A percentile compares a stretch with the other conserved stretches of the same genome.
Evolutionary conservation across 2,797 vertebrate genomes (phyloP).

Genomic region (Amblyopsis hoosieri): DNA sequence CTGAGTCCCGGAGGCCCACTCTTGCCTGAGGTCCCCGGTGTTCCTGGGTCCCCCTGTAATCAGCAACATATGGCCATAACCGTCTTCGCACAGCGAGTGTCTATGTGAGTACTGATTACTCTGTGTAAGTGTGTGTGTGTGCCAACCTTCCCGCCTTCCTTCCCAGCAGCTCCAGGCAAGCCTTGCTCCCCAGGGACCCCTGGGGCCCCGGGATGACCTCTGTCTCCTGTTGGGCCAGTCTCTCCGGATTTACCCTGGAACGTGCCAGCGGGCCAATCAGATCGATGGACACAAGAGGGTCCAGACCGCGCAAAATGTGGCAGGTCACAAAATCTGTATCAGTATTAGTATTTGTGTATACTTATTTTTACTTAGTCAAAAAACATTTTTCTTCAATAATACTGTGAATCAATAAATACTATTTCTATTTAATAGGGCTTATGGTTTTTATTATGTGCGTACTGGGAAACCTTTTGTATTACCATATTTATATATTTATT

Average conservation of each 20-base stretch:
- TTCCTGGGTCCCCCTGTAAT: conserved; percentile 90
- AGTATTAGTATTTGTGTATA: no score
- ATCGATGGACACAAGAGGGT: background rate
- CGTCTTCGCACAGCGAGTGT: no score
- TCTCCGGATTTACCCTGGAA: conserved; percentile 93
- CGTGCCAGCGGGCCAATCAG: conserved; percentile 13
- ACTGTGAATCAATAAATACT: no score
- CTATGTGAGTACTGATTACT: background rate
- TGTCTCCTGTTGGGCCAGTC: conserved; percentile 89
- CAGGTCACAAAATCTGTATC: no score
- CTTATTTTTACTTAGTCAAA: no score
- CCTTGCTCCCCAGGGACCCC: conserved; percentile 95
- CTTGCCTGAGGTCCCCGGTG: conserved; percentile 87
- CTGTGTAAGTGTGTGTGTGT: background rate
- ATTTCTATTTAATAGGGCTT: no score
- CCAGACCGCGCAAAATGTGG: no score
- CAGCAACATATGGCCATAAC: conserved; percentile 1
- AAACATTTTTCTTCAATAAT: no score
- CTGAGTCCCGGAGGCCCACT: conserved; percentile 89
- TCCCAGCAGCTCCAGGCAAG: conserved; percentile 91
- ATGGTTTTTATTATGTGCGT: no score
- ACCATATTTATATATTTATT: no score
- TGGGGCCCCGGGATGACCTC: conserved; percentile 91
- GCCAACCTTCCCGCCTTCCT: conserved; percentile 94
- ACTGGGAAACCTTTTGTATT: no score